Evolutionary conservation across 2,888 invertebrate genomes (phyloP).

Genomic region (Phyto melanocephala): DNA sequence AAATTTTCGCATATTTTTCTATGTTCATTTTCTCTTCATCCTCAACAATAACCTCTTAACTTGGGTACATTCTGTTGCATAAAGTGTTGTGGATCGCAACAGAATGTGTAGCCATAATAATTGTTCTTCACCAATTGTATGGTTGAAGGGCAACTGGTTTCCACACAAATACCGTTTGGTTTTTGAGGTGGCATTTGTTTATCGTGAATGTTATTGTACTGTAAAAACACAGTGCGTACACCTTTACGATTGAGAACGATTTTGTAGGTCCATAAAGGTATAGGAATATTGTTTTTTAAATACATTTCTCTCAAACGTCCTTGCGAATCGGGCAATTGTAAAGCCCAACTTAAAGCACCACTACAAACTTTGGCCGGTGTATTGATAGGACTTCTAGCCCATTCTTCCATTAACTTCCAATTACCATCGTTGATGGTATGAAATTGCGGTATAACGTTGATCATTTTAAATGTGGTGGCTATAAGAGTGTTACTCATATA

Average conservation of each 20-base stretch:
- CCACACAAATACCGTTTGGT: constrained; percentile 9
- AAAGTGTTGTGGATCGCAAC: constrained; percentile 46
- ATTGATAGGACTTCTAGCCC: constrained; percentile 74
- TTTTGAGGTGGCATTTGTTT: constrained; percentile 21
- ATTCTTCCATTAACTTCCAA: constrained; percentile 79
- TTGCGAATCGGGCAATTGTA: constrained; percentile 31
- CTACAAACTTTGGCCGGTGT: constrained; percentile 68
- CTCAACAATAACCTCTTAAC: constrained; percentile 50
- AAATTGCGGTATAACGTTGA: constrained; percentile 80
- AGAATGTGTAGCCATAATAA: constrained; percentile 47
- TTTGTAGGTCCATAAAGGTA: constrained; percentile 61
- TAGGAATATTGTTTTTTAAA: constrained; percentile 42
- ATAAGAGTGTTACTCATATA: constrained; percentile 78
- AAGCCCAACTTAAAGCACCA: constrained; percentile 39
- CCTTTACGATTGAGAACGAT: constrained; percentile 42
- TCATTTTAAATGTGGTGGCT: constrained; percentile 79
- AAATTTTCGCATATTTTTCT: too few species aligned
- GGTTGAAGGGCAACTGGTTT: constrained; percentile 10
- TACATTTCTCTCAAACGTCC: constrained; percentile 10
- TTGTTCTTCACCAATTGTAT: constrained; percentile 7
- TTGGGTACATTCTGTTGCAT: constrained; percentile 17
- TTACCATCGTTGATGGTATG: constrained; percentile 80
- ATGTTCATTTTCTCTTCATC: too few species aligned
- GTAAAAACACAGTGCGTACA: constrained; percentile 43
- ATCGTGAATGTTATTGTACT: constrained; percentile 59